A percentile compares a stretch with the other conserved stretches of the same genome.
phyloP scores from a whole-genome alignment of 2,797 vertebrate species.

The Eurystomus glaucurus region DNA sequence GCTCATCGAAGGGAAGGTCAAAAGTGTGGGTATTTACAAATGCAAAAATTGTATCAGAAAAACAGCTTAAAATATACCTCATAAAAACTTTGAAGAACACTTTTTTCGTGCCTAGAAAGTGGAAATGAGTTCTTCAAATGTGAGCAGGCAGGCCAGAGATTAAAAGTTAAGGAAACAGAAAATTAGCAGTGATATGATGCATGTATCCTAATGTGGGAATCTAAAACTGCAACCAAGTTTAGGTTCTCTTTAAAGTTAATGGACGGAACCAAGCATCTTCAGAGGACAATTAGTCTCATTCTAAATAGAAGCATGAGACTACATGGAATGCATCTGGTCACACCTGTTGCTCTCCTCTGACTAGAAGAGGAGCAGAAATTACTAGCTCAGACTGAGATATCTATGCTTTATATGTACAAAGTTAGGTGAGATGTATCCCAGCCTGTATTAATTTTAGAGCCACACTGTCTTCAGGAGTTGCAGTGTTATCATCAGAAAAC shows the following conservation, averaged over 20 bases:
- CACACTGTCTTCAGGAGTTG: slow-evolving; percentile 23
- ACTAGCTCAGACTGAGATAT: not conserved
- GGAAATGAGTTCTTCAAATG: not conserved
- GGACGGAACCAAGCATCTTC: not conserved
- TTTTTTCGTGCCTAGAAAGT: not conserved
- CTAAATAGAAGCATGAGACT: not conserved
- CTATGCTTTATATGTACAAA: not conserved
- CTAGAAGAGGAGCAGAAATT: not conserved
- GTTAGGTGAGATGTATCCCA: not conserved
- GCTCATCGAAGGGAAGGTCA: not conserved
- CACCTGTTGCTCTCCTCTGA: not conserved
- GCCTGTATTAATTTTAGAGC: not conserved
- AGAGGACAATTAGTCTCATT: not conserved
- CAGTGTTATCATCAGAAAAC: slow-evolving; percentile 39
- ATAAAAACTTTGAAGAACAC: not conserved
- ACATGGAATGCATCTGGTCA: not conserved
- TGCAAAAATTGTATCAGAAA: not conserved
- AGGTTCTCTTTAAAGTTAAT: not conserved
- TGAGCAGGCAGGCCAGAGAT: not conserved
- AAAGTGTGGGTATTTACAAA: slow-evolving; percentile 9
- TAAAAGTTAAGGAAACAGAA: not conserved
- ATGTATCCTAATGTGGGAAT: not conserved
- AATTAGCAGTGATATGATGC: not conserved
- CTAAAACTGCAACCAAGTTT: not conserved
- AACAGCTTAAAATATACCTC: not conserved